A percentile compares a stretch with the other conserved stretches of the same genome.
Evolutionary conservation across 2,888 invertebrate genomes (phyloP).

Genomic region (Tetanocera ferruginea): DNA sequence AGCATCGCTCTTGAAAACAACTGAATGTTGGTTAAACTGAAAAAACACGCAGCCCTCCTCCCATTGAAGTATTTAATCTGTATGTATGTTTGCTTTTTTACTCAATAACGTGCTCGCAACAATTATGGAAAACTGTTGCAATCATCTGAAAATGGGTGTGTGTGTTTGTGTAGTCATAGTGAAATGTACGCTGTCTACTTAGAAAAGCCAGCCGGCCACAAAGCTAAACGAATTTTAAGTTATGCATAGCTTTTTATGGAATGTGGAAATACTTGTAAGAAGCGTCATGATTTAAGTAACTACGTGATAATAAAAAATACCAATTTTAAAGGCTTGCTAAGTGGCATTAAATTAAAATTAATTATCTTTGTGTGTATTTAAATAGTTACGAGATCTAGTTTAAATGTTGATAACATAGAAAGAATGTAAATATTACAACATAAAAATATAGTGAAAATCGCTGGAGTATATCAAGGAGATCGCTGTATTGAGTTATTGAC

Average conservation of each 20-base stretch:
- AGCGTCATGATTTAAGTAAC: neutral
- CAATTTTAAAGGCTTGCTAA: no score
- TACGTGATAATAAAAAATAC: no score
- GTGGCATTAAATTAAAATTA: no score
- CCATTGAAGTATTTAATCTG: neutral
- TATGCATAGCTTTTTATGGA: neutral
- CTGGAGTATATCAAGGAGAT: no score
- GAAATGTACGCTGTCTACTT: neutral
- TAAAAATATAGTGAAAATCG: no score
- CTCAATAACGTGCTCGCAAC: neutral
- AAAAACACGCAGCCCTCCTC: slow-evolving; percentile 8
- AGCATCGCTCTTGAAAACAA: neutral
- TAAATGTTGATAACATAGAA: no score
- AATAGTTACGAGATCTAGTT: no score
- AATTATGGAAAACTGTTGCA: neutral
- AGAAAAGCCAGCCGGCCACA: neutral
- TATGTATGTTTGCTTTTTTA: neutral
- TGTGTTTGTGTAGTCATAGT: neutral
- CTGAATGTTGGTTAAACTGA: slow-evolving; percentile 7
- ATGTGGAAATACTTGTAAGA: slow-evolving; percentile 1
- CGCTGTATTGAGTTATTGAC: no score
- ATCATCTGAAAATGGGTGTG: neutral
- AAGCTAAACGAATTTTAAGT: no score
- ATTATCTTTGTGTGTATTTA: no score
- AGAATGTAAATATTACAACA: no score